Conservation (phyloP, 2,888 invertebrate species). For the Standfussiana lucernea region DNA sequence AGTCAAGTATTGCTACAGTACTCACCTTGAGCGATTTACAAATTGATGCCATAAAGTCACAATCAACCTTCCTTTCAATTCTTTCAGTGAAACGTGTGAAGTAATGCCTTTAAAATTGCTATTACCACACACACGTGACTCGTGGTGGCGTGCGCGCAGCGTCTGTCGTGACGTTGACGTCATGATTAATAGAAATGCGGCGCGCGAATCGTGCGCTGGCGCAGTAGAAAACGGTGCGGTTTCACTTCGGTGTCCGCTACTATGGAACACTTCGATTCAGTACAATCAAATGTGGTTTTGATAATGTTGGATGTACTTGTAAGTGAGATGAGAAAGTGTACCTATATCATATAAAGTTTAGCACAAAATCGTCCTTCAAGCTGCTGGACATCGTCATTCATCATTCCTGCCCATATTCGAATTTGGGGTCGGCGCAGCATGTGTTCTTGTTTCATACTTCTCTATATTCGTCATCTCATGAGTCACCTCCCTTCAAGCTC, state of each 20-base stretch:
- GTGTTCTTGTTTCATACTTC: background rate
- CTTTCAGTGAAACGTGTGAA: conserved; percentile 49
- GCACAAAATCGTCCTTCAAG: background rate
- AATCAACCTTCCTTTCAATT: conserved; percentile 11
- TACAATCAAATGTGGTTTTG: conserved; percentile 6
- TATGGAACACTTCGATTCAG: conserved; percentile 37
- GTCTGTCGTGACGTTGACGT: conserved; percentile 76
- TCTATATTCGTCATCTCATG: no score
- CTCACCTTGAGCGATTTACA: background rate
- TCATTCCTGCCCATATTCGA: background rate
- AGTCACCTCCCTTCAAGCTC: background rate
- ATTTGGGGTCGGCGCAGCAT: background rate
- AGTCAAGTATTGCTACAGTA: background rate
- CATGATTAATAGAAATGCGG: conserved; percentile 78
- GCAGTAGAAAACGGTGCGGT: conserved; percentile 79
- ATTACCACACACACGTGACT: conserved; percentile 64
- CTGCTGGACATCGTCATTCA: background rate
- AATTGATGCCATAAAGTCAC: background rate
- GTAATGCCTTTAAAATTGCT: conserved; percentile 43
- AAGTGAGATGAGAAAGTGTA: background rate
- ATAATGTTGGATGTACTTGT: background rate
- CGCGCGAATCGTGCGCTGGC: conserved; percentile 76
- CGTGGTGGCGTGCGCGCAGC: conserved; percentile 62
- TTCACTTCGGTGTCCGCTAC: conserved; percentile 71
- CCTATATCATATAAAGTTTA: background rate